Evolutionary conservation across 2,113 vertebrate species (phyloP).

Genomic region (Sterrhoptilus dennistouni): DNA sequence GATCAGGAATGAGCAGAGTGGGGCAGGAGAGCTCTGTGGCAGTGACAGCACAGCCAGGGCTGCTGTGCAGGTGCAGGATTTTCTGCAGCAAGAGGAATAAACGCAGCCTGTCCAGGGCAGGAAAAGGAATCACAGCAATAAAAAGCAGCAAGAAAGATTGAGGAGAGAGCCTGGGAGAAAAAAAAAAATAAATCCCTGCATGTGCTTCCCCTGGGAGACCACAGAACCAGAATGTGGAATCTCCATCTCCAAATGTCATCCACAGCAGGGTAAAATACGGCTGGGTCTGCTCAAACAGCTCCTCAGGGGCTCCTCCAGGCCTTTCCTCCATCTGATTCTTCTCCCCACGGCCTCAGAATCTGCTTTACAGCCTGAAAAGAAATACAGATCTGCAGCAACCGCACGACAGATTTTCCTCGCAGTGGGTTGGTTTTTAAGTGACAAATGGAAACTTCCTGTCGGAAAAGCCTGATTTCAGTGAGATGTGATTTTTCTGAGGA

Average conservation of each 20-base stretch:
- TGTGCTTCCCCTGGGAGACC: not conserved
- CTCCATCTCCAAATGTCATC: not conserved
- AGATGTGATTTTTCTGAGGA: not conserved
- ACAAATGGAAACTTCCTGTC: not conserved
- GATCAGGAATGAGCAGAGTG: not conserved
- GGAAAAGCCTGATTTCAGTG: not conserved
- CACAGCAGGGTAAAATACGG: not conserved
- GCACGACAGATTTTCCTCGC: not conserved
- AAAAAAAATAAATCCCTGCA: not conserved
- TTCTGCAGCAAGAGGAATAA: not conserved
- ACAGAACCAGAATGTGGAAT: not conserved
- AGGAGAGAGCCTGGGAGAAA: not conserved
- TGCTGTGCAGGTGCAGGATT: not conserved
- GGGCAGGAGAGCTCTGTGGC: not conserved
- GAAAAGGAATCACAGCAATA: not conserved
- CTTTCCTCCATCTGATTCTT: not conserved
- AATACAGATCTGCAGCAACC: not conserved
- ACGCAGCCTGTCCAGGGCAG: not conserved
- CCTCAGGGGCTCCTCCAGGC: not conserved
- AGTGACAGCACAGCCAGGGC: fast-evolving
- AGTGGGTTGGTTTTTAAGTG: not conserved
- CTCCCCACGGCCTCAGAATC: not conserved
- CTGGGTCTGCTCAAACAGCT: not conserved
- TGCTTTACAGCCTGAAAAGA: not conserved
- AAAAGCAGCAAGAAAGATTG: not conserved